Evolutionary conservation across 2,888 invertebrate genomes (phyloP).

Genomic region (Hipparchia sbordonii): DNA sequence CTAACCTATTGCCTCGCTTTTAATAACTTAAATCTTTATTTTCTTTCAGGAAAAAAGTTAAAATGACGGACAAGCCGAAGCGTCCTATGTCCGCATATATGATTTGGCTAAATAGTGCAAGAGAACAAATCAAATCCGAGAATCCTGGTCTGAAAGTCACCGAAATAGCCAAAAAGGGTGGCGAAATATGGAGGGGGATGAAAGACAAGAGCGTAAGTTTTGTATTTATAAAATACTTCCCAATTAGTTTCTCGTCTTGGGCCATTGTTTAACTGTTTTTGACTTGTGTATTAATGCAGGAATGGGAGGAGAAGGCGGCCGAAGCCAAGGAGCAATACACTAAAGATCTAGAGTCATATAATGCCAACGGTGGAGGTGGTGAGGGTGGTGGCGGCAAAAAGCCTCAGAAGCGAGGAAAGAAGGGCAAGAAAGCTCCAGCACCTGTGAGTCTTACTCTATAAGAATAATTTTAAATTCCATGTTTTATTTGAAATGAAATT

Average conservation of each 20-base stretch:
- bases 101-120: slow-evolving; percentile 95
- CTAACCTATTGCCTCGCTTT: slow-evolving; percentile 63
- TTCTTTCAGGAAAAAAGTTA: slow-evolving; percentile 82
- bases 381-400: slow-evolving; percentile 78
- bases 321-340: slow-evolving; percentile 95
- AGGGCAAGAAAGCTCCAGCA: slow-evolving; percentile 74
- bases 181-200: slow-evolving; percentile 96
- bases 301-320: slow-evolving; percentile 95
- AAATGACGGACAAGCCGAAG: slow-evolving; percentile 95
- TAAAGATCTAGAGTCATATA: slow-evolving; percentile 94
- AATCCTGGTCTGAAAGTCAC: slow-evolving; percentile 95
- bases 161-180: slow-evolving; percentile 97
- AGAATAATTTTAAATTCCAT: neutral
- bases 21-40: slow-evolving; percentile 46
- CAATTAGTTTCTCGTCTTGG: slow-evolving; percentile 26
- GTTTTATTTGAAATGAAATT: neutral
- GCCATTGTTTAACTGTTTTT: slow-evolving; percentile 25
- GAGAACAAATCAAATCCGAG: slow-evolving; percentile 94
- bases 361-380: slow-evolving; percentile 88
- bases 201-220: slow-evolving; percentile 91
- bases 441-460: slow-evolving; percentile 59
- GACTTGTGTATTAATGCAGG: slow-evolving; percentile 72
- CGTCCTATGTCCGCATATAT: slow-evolving; percentile 96
- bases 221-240: slow-evolving; percentile 22
- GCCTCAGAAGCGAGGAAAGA: slow-evolving; percentile 83